phyloP scores from a whole-genome alignment of 2,797 vertebrate species.

The Sternarchorhynchus goeldii region DNA sequence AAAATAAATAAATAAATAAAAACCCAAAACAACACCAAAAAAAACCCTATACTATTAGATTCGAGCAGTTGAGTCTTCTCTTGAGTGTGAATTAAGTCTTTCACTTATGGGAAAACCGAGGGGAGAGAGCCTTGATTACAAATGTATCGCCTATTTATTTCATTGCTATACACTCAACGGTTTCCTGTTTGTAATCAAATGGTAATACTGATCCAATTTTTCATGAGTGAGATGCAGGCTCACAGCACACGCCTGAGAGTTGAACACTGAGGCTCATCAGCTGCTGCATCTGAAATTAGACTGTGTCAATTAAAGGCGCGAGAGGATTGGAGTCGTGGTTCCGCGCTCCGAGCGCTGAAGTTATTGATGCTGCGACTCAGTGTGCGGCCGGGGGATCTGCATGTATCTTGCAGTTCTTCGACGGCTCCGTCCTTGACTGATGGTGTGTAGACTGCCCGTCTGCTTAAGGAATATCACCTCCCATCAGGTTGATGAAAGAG shows the following conservation, averaged over 20 bases:
- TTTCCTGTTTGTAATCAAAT: slow-evolving; percentile 48
- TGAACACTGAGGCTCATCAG: slow-evolving; percentile 32
- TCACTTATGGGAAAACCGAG: slow-evolving; percentile 27
- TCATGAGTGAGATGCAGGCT: slow-evolving; percentile 21
- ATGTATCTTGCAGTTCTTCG: slow-evolving; percentile 37
- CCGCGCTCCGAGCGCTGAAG: slow-evolving; percentile 30
- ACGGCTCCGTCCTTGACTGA: slow-evolving; percentile 65
- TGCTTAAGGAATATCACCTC: slow-evolving; percentile 72
- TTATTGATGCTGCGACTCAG: slow-evolving; percentile 50
- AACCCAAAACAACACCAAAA: too few species aligned
- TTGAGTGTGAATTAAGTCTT: slow-evolving; percentile 17
- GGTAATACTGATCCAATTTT: slow-evolving; percentile 42
- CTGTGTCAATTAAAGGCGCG: slow-evolving; percentile 44
- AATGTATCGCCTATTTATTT: slow-evolving; percentile 41
- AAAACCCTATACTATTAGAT: slow-evolving; percentile 35
- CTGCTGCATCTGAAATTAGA: slow-evolving; percentile 45
- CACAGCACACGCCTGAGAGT: slow-evolving; percentile 32
- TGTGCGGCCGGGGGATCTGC: slow-evolving; percentile 34
- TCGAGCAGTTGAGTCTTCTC: slow-evolving; percentile 18
- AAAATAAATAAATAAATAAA: neutral
- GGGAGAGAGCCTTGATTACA: slow-evolving; percentile 36
- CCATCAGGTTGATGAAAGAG: slow-evolving; percentile 70
- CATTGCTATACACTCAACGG: slow-evolving; percentile 36
- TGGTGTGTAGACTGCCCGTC: slow-evolving; percentile 65
- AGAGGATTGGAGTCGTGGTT: slow-evolving; percentile 5